Conservation (phyloP, 2,797 vertebrate genomes). For the Poliocrania exsul region DNA sequence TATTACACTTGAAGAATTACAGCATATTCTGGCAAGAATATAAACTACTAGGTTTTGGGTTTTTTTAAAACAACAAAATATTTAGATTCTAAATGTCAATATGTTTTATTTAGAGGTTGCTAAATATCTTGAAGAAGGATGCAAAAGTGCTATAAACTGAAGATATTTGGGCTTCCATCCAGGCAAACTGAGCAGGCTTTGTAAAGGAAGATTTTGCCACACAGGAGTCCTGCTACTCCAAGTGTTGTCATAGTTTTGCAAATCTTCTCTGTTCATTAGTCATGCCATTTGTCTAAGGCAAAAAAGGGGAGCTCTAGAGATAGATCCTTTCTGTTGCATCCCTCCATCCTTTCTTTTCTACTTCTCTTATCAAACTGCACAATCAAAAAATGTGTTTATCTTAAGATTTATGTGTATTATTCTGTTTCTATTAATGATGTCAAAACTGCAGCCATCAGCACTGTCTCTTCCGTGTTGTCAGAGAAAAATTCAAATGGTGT, state of each 20-base stretch:
- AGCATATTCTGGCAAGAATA: background rate
- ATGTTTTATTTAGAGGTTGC: background rate
- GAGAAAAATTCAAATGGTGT: background rate
- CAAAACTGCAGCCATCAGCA: background rate
- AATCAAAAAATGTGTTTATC: background rate
- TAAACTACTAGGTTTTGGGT: background rate
- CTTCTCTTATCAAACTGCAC: background rate
- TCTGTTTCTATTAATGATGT: background rate
- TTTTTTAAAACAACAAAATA: background rate
- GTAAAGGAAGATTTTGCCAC: background rate
- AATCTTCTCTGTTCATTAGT: background rate
- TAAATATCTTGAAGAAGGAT: background rate
- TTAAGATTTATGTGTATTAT: background rate
- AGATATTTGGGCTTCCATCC: accelerated
- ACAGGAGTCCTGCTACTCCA: background rate
- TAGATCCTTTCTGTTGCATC: background rate
- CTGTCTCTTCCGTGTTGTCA: accelerated
- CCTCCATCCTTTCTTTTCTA: background rate
- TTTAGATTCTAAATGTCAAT: background rate
- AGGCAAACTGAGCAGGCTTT: background rate
- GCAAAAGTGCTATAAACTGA: background rate
- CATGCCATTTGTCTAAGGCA: background rate
- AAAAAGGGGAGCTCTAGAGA: background rate
- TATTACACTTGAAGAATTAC: background rate
- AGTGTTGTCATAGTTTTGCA: background rate